A percentile compares a stretch with the other conserved stretches of the same genome.
These are phyloP conservation scores for Nomada fabriciana DNA, from an alignment of 2,888 invertebrate species.

Conservation along the genomic window DNA sequence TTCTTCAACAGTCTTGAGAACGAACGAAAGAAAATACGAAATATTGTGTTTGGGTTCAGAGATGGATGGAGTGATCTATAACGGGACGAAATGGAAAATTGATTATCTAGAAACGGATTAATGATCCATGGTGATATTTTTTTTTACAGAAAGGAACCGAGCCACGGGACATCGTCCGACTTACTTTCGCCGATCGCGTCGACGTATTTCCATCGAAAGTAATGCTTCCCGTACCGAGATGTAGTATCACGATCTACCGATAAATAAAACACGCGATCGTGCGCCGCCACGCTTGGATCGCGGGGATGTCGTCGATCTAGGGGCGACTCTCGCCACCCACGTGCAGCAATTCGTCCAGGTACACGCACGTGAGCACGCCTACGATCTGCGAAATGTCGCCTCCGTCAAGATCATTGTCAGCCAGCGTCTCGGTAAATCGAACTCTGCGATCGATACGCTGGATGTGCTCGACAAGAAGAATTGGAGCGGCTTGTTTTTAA, in stretches of 20 bases:
- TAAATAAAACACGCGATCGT: conserved; percentile 61
- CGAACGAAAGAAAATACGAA: background rate
- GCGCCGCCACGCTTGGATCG: conserved; percentile 41
- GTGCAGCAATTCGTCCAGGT: conserved; percentile 51
- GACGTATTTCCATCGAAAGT: conserved; percentile 53
- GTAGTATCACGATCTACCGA: conserved; percentile 40
- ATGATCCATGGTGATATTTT: conserved; percentile 29
- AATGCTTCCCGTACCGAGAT: conserved; percentile 53
- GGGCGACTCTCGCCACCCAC: conserved; percentile 62
- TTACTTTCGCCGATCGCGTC: conserved; percentile 48
- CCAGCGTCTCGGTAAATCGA: background rate
- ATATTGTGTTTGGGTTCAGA: background rate
- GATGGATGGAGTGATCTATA: background rate
- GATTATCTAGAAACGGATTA: conserved; percentile 2
- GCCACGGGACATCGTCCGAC: conserved; percentile 52
- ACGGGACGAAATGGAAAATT: background rate
- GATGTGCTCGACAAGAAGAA: background rate
- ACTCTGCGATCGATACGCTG: background rate
- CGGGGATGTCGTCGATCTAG: conserved; percentile 55
- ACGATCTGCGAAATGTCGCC: conserved; percentile 25
- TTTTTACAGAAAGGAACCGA: conserved; percentile 5
- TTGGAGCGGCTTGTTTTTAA: background rate
- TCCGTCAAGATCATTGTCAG: conserved; percentile 17
- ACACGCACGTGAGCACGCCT: conserved; percentile 54
- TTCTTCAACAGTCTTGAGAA: background rate